Conservation (phyloP, 2,113 vertebrate species). For the Alaudala cheleensis region DNA sequence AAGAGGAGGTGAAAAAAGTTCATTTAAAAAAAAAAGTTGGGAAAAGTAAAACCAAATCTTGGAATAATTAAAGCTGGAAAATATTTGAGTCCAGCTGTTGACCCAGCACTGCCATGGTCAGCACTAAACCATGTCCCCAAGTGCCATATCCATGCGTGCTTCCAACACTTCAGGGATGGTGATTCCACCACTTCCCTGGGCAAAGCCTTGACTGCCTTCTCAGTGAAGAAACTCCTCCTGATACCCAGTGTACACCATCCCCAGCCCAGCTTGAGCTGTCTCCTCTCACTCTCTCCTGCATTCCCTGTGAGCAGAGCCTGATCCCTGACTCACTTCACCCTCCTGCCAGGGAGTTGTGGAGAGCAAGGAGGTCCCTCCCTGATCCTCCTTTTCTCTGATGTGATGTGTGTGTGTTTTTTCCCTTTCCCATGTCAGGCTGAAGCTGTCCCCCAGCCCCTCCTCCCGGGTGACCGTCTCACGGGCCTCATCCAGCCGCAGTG, state of each 20-base stretch:
- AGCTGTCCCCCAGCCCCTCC: constrained; percentile 84
- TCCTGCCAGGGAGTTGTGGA: not conserved
- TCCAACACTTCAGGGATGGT: accelerated
- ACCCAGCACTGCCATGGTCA: not conserved
- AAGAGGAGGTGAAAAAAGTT: not conserved
- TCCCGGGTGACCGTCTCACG: constrained; percentile 85
- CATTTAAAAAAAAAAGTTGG: not conserved
- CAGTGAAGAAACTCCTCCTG: not conserved
- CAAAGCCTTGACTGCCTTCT: not conserved
- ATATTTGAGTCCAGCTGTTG: not conserved
- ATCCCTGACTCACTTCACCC: accelerated
- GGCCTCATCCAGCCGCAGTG: constrained; percentile 83
- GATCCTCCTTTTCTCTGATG: not conserved
- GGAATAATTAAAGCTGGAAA: not conserved
- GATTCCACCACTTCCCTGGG: no score
- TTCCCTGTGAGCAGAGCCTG: accelerated
- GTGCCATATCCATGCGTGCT: not conserved
- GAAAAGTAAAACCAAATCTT: not conserved
- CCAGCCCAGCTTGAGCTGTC: no score
- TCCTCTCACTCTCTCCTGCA: accelerated
- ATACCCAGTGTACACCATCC: no score
- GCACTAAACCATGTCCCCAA: not conserved
- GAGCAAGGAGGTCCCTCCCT: not conserved
- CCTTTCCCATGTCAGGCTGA: constrained; percentile 71
- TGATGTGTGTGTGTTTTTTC: not conserved